Conservation (phyloP, 2,888 invertebrate genomes). For the Anoncus sp. region DNA sequence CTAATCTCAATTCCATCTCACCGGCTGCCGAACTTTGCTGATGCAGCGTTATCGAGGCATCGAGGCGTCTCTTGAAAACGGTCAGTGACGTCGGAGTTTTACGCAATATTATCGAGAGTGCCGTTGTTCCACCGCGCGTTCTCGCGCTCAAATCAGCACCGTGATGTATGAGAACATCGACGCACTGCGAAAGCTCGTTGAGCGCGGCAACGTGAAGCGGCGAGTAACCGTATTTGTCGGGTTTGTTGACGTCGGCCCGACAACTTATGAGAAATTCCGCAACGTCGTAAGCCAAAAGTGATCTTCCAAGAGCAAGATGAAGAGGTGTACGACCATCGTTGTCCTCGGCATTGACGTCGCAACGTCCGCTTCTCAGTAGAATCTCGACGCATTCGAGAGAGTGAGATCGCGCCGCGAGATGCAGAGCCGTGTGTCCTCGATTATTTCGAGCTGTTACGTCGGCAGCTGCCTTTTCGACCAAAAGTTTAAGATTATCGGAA, state of each 20-base stretch:
- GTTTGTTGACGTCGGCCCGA: conserved; percentile 79
- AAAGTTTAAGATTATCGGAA: conserved; percentile 90
- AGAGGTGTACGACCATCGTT: conserved; percentile 81
- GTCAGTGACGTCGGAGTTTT: conserved; percentile 83
- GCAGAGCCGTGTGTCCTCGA: conserved; percentile 84
- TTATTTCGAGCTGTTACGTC: conserved; percentile 80
- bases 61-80: conserved; percentile 82
- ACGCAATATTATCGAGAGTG: conserved; percentile 82
- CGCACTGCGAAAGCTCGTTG: conserved; percentile 83
- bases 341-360: conserved; percentile 81
- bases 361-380: conserved; percentile 71
- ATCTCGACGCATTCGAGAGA: conserved; percentile 78
- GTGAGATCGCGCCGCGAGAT: conserved; percentile 83
- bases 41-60: conserved; percentile 79
- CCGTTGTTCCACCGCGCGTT: conserved; percentile 82
- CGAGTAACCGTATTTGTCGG: conserved; percentile 82
- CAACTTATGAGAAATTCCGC: conserved; percentile 88
- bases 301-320: conserved; percentile 83
- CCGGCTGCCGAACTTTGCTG: conserved; percentile 85
- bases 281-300: conserved; percentile 90
- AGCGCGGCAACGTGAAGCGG: conserved; percentile 83
- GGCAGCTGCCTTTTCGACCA: conserved; percentile 89
- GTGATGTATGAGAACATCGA: conserved; percentile 82
- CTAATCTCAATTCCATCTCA: conserved; percentile 80
- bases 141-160: conserved; percentile 83